These are phyloP conservation scores for Antechinus stuartii DNA, from an alignment of 2,113 vertebrate genomes.

Conservation along the genomic window DNA sequence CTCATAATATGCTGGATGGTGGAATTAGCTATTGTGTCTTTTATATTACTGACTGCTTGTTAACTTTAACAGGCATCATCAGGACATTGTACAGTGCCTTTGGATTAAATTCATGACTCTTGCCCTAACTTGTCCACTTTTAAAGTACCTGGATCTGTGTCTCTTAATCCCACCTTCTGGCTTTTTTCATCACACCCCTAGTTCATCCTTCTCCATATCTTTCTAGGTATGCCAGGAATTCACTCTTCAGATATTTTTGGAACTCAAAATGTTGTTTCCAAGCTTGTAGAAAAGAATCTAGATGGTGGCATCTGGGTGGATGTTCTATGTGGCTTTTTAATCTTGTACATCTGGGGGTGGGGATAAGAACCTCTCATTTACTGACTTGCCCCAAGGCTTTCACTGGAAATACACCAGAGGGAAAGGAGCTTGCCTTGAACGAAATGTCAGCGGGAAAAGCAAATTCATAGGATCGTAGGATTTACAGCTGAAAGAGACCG, in stretches of 20 bases:
- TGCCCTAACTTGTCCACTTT: not conserved
- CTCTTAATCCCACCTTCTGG: constrained; percentile 28
- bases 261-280: constrained; percentile 11
- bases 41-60: not conserved
- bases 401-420: not conserved
- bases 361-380: constrained; percentile 8
- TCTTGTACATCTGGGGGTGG: not conserved
- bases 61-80: not conserved
- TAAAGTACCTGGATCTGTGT: not conserved
- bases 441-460: not conserved
- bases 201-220: not conserved
- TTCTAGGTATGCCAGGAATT: constrained; percentile 26
- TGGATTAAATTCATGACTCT: not conserved
- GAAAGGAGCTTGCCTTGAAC: not conserved
- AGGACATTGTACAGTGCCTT: constrained; percentile 17
- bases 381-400: not conserved
- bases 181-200: not conserved
- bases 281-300: constrained; percentile 5
- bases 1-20: not conserved
- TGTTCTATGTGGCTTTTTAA: not conserved
- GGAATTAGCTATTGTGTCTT: not conserved
- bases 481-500: not conserved
- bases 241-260: constrained; percentile 29
- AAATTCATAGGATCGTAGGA: not conserved
- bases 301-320: not conserved